These are phyloP conservation scores for Enteromius fasciolatus DNA, from an alignment of 2,797 vertebrate species.

Conservation along the genomic window DNA sequence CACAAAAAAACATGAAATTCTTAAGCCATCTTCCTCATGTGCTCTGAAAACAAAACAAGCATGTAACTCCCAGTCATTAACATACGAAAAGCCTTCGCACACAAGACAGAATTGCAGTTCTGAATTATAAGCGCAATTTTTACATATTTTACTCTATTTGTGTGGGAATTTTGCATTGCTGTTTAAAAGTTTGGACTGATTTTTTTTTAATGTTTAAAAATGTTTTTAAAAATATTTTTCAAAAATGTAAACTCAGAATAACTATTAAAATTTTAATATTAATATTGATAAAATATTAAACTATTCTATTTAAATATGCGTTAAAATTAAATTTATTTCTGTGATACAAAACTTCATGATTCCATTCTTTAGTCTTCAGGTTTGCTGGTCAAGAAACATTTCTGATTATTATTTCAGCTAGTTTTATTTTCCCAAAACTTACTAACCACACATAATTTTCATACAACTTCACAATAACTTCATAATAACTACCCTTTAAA, in stretches of 20 bases:
- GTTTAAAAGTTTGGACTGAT: neutral
- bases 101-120: neutral
- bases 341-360: neutral
- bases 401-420: neutral
- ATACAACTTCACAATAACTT: neutral
- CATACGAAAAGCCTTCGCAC: neutral
- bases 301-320: neutral
- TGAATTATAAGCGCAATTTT: neutral
- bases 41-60: slow-evolving; percentile 9
- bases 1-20: slow-evolving; percentile 7
- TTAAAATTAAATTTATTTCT: neutral
- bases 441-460: too few relatives aligned
- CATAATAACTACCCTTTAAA: neutral
- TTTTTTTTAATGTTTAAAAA: too few relatives aligned
- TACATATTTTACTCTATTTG: neutral
- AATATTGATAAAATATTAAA: too few relatives aligned
- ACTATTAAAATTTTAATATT: too few relatives aligned
- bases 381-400: neutral
- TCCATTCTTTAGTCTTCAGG: neutral
- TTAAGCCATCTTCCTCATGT: slow-evolving; percentile 20
- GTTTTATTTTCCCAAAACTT: too few relatives aligned
- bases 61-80: neutral
- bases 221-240: neutral
- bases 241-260: neutral
- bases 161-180: neutral